Percentiles rank a stretch among this genome's conserved stretches.
Conservation (phyloP, 2,888 invertebrate genomes). For the Lomographa bimaculata region DNA sequence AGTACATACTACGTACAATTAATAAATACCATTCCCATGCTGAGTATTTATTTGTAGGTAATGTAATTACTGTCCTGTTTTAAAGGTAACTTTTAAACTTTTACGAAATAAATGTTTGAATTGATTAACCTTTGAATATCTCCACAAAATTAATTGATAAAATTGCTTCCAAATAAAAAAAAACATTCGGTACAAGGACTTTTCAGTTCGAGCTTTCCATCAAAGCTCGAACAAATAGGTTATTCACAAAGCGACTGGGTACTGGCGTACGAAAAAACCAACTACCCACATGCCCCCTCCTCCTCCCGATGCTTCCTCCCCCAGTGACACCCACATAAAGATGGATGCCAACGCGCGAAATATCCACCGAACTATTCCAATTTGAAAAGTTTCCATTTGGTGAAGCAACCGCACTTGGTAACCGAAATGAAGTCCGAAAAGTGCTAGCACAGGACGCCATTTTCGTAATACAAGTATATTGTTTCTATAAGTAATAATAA, state of each 20-base stretch:
- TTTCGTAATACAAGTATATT: too few relatives aligned
- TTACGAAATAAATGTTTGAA: too few relatives aligned
- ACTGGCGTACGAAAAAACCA: conserved; percentile 63
- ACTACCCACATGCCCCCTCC: conserved; percentile 40
- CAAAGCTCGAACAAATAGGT: conserved; percentile 55
- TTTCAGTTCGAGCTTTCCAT: conserved; percentile 30
- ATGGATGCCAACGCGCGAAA: conserved; percentile 69
- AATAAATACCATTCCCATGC: too few relatives aligned
- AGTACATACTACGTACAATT: too few relatives aligned
- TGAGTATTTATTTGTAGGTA: too few relatives aligned
- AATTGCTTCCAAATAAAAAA: conserved; percentile 14
- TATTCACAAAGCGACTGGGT: conserved; percentile 58
- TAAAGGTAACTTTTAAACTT: too few relatives aligned
- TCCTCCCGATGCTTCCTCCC: conserved; percentile 28
- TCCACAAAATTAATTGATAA: conserved; percentile 5
- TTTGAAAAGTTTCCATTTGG: conserved; percentile 74
- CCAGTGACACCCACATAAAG: conserved; percentile 56
- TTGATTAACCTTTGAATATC: too few relatives aligned
- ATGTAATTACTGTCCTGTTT: too few relatives aligned
- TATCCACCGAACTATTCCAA: conserved; percentile 77
- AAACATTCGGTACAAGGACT: conserved; percentile 16
- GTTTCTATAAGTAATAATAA: too few relatives aligned
- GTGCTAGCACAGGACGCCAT: conserved; percentile 5
- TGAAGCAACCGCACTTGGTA: conserved; percentile 60
- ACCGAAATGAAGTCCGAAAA: conserved; percentile 58